Evolutionary conservation across 2,888 invertebrate genomes (phyloP).

Genomic region (Gandaritis pyraliata): DNA sequence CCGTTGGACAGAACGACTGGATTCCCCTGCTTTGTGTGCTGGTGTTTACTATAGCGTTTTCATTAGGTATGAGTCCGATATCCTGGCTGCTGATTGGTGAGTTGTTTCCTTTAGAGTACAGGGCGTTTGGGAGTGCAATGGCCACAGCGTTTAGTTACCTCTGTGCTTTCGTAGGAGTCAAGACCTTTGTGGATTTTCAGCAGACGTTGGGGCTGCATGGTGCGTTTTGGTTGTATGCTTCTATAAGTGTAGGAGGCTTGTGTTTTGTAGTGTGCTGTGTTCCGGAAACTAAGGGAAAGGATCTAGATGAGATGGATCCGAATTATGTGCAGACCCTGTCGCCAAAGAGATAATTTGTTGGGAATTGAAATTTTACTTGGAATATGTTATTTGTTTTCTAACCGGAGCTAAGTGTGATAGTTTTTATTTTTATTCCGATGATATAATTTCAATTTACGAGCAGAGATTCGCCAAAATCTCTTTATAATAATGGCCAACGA

Average conservation of each 20-base stretch:
- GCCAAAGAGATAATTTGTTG: slow-evolving; percentile 68
- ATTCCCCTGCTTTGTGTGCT: slow-evolving; percentile 92
- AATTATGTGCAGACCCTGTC: slow-evolving; percentile 84
- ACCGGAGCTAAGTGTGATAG: too few relatives aligned
- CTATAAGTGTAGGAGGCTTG: slow-evolving; percentile 91
- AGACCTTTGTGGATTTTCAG: slow-evolving; percentile 93
- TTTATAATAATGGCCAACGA: too few relatives aligned
- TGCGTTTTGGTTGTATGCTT: slow-evolving; percentile 95
- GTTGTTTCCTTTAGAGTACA: slow-evolving; percentile 91
- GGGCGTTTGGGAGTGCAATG: slow-evolving; percentile 94
- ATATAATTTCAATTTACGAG: too few relatives aligned
- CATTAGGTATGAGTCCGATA: slow-evolving; percentile 94
- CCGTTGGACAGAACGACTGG: slow-evolving; percentile 89
- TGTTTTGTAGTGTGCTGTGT: slow-evolving; percentile 94
- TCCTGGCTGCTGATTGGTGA: slow-evolving; percentile 94
- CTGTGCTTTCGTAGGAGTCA: slow-evolving; percentile 93
- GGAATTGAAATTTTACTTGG: slow-evolving; percentile 29
- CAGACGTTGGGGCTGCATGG: slow-evolving; percentile 90
- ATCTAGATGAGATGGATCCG: slow-evolving; percentile 94
- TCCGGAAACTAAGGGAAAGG: slow-evolving; percentile 95
- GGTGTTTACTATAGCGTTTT: slow-evolving; percentile 93
- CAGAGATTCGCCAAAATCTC: too few relatives aligned
- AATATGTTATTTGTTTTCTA: not conserved
- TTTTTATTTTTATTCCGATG: too few relatives aligned
- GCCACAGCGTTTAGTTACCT: slow-evolving; percentile 94